These are phyloP conservation scores for Phyllostomus discolor DNA, from an alignment of 2,113 vertebrate species.

Conservation along the genomic window DNA sequence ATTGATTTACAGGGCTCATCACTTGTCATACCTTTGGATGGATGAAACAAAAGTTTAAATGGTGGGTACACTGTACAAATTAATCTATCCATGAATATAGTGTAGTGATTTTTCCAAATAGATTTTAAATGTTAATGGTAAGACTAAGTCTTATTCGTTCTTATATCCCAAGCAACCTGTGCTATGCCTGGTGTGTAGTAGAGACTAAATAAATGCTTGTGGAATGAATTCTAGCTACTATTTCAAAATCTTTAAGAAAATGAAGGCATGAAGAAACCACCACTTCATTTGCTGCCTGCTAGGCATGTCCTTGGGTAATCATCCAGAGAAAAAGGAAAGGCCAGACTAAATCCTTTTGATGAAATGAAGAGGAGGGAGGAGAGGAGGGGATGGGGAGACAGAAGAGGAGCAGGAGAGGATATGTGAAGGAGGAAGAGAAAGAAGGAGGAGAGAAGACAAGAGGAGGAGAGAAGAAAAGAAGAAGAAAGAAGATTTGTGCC, in stretches of 20 bases:
- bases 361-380: background rate
- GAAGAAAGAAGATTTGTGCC: background rate
- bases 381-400: background rate
- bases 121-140: background rate
- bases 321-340: conserved; percentile 18
- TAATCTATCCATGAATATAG: background rate
- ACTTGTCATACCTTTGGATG: background rate
- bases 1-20: background rate
- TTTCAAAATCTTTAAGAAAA: background rate
- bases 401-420: background rate
- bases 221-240: background rate
- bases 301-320: background rate
- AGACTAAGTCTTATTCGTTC: background rate
- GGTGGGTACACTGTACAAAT: background rate
- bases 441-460: background rate
- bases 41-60: background rate
- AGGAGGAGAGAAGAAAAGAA: background rate
- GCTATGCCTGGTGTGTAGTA: background rate
- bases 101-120: background rate
- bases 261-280: background rate
- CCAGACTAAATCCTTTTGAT: background rate
- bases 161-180: background rate
- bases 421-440: background rate
- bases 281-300: background rate
- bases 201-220: background rate